These are phyloP conservation scores for Neoscelio sp. DNA, from an alignment of 2,888 invertebrate species.

Conservation along the genomic window DNA sequence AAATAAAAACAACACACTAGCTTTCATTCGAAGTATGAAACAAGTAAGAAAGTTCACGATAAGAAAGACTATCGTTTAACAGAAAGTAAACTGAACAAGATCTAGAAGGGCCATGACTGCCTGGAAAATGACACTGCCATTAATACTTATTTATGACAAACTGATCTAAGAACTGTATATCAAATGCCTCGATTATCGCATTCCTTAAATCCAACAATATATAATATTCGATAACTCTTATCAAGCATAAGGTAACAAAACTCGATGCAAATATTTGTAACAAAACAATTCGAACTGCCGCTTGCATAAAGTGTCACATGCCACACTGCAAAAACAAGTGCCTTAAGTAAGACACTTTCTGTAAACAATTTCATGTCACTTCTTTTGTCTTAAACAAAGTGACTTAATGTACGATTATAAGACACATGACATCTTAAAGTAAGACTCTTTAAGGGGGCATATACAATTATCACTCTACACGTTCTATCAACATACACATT, in stretches of 20 bases:
- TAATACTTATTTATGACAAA: constrained; percentile 54
- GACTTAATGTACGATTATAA: no score
- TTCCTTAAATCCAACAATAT: constrained; percentile 20
- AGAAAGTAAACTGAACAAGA: constrained; percentile 41
- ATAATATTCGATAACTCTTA: constrained; percentile 45
- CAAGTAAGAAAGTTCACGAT: constrained; percentile 48
- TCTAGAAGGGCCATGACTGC: constrained; percentile 34
- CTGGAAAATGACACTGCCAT: constrained; percentile 25
- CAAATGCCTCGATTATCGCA: constrained; percentile 25
- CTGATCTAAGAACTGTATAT: constrained; percentile 39
- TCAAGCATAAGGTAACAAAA: constrained; percentile 16
- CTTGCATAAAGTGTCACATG: no score
- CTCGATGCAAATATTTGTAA: constrained; percentile 2
- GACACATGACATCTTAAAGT: no score
- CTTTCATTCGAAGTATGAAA: constrained; percentile 47
- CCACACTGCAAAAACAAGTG: no score
- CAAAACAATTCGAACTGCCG: constrained; percentile 6
- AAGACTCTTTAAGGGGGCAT: no score
- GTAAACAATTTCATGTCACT: no score
- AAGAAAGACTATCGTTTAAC: constrained; percentile 53
- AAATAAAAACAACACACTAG: constrained; percentile 19
- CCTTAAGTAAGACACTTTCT: no score
- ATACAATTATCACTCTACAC: no score
- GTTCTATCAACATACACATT: no score
- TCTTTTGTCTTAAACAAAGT: no score